phyloP scores from a whole-genome alignment of 2,888 invertebrate species.

The Andrena chrysosceles region DNA sequence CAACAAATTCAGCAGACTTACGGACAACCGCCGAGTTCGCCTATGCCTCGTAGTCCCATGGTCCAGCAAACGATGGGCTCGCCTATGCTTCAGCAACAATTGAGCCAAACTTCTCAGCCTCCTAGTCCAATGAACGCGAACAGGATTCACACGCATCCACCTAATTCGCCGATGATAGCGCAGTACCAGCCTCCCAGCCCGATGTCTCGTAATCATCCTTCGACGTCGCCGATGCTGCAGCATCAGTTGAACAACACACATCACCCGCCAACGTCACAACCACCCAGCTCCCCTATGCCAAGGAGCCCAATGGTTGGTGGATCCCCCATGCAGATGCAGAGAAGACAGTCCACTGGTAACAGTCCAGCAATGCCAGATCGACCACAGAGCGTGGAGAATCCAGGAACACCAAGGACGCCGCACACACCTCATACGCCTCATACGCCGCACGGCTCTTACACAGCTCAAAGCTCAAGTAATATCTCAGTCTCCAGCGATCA shows the following conservation, averaged over 20 bases:
- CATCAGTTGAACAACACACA: constrained; percentile 83
- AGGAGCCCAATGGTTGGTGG: constrained; percentile 86
- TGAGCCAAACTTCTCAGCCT: constrained; percentile 82
- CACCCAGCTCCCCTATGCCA: constrained; percentile 85
- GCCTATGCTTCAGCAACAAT: constrained; percentile 84
- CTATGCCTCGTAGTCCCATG: constrained; percentile 84
- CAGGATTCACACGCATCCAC: constrained; percentile 81
- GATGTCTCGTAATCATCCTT: constrained; percentile 81
- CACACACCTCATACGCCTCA: constrained; percentile 84
- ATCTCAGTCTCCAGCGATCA: constrained; percentile 84
- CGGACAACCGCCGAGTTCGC: constrained; percentile 86
- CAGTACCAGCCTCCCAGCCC: constrained; percentile 85
- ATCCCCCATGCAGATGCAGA: constrained; percentile 85
- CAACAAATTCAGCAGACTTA: constrained; percentile 83
- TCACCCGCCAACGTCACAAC: constrained; percentile 84
- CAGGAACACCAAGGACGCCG: constrained; percentile 86
- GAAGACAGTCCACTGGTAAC: constrained; percentile 86
- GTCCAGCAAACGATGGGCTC: constrained; percentile 84
- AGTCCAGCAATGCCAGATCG: constrained; percentile 87
- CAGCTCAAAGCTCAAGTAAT: constrained; percentile 81
- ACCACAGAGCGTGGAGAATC: constrained; percentile 88
- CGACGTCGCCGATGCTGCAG: constrained; percentile 85
- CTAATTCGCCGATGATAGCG: constrained; percentile 82
- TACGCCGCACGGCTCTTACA: constrained; percentile 71
- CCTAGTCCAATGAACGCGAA: constrained; percentile 83